Conservation (phyloP, 2,888 invertebrate genomes). For the Habroteleia sp. region DNA sequence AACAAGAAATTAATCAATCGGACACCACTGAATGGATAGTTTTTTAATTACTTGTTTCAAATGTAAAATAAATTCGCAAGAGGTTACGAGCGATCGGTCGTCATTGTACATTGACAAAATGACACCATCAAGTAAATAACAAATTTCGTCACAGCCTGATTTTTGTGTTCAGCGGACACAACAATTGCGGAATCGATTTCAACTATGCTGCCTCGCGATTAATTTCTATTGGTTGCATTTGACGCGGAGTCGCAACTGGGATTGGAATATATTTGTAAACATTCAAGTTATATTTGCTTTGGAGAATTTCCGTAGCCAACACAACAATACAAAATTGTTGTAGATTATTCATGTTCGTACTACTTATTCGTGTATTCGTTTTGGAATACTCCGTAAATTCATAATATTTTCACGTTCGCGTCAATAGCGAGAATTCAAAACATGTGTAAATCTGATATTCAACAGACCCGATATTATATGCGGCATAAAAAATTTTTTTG, state of each 20-base stretch:
- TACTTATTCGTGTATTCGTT: constrained; percentile 53
- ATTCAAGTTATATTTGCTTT: constrained; percentile 58
- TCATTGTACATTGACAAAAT: constrained; percentile 46
- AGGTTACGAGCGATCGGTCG: constrained; percentile 9
- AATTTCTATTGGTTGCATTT: constrained; percentile 55
- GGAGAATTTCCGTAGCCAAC: constrained; percentile 44
- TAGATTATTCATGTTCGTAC: constrained; percentile 52
- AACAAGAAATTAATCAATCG: constrained; percentile 36
- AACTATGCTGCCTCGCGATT: constrained; percentile 32
- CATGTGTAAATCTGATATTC: constrained; percentile 50
- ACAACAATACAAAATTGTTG: constrained; percentile 55
- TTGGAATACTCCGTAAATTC: constrained; percentile 43
- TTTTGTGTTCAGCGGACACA: constrained; percentile 42
- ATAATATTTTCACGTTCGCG: constrained; percentile 52
- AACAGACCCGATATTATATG: constrained; percentile 26
- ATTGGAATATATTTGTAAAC: constrained; percentile 55
- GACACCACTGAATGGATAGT: constrained; percentile 13
- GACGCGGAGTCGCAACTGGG: constrained; percentile 30
- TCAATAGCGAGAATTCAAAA: constrained; percentile 52
- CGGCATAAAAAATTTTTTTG: constrained; percentile 39
- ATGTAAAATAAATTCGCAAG: constrained; percentile 33
- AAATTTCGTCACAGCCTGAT: constrained; percentile 32
- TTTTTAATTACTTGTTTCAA: constrained; percentile 41
- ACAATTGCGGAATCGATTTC: constrained; percentile 58
- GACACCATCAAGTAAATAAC: constrained; percentile 44